These are phyloP conservation scores for Ctenodactylus gundi DNA, from an alignment of 2,113 vertebrate species.

Conservation along the genomic window DNA sequence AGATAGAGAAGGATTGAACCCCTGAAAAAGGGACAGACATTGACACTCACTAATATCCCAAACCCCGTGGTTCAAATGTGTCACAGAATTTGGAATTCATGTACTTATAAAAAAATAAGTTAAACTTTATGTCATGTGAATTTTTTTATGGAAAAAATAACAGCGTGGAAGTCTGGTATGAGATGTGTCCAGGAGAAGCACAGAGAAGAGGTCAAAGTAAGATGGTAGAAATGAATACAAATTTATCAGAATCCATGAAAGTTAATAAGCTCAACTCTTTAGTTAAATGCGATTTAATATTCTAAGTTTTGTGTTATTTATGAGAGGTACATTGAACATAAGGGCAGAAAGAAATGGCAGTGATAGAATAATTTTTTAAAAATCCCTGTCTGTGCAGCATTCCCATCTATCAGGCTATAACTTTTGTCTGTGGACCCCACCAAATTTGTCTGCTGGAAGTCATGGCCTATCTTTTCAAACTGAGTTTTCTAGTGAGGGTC, in stretches of 20 bases:
- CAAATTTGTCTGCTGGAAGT: neutral
- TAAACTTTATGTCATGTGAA: too few species aligned
- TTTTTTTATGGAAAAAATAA: too few species aligned
- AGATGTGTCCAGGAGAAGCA: neutral
- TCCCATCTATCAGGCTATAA: neutral
- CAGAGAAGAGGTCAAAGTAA: neutral
- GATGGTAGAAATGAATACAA: neutral
- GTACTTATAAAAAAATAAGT: too few species aligned
- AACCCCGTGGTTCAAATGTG: too few species aligned
- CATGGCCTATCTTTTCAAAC: neutral
- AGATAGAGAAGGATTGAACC: too few species aligned
- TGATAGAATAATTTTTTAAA: neutral
- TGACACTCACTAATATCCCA: too few species aligned
- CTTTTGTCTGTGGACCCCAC: neutral
- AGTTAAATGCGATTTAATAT: neutral
- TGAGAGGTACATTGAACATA: neutral
- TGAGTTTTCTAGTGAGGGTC: neutral
- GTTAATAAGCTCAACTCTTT: neutral
- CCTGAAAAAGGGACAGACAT: too few species aligned
- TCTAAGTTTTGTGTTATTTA: neutral
- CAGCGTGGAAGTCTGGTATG: neutral
- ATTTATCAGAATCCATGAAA: neutral
- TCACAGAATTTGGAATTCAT: too few species aligned
- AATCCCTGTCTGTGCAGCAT: accelerated
- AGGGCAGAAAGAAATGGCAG: neutral